Conservation (phyloP, 2,888 invertebrate species). For the Eupsilia transversa region DNA sequence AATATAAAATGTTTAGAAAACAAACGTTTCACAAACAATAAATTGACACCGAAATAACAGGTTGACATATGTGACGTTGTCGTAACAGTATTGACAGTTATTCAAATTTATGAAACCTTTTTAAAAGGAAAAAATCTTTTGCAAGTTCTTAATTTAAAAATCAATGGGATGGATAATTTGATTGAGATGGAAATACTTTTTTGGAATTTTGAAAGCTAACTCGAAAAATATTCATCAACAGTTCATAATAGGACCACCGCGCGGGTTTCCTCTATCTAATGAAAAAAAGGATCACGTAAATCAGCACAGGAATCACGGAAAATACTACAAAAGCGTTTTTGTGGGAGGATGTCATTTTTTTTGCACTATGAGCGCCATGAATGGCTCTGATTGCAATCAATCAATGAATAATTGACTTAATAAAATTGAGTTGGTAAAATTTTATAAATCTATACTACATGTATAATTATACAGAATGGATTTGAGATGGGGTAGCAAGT, state of each 20-base stretch:
- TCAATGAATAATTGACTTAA: no score
- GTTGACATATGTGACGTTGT: background rate
- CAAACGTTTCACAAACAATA: constrained; percentile 25
- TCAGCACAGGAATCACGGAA: background rate
- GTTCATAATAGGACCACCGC: background rate
- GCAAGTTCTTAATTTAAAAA: background rate
- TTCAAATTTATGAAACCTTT: background rate
- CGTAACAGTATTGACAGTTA: background rate
- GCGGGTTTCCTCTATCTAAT: background rate
- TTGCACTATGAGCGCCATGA: no score
- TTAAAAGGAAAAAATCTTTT: background rate
- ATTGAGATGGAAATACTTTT: background rate
- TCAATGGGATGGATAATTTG: background rate
- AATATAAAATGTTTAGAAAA: background rate
- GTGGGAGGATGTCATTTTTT: no score
- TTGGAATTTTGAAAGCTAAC: background rate
- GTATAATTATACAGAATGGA: no score
- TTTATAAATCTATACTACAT: no score
- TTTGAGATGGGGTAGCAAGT: no score
- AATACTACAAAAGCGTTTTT: background rate
- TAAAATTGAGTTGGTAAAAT: no score
- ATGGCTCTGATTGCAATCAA: no score
- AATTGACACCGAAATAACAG: constrained; percentile 29
- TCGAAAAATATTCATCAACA: background rate
- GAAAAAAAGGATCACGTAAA: no score